A percentile compares a stretch with the other conserved stretches of the same genome.
Evolutionary conservation across 2,888 invertebrate genomes (phyloP).

Genomic region (Stenurella melanura): DNA sequence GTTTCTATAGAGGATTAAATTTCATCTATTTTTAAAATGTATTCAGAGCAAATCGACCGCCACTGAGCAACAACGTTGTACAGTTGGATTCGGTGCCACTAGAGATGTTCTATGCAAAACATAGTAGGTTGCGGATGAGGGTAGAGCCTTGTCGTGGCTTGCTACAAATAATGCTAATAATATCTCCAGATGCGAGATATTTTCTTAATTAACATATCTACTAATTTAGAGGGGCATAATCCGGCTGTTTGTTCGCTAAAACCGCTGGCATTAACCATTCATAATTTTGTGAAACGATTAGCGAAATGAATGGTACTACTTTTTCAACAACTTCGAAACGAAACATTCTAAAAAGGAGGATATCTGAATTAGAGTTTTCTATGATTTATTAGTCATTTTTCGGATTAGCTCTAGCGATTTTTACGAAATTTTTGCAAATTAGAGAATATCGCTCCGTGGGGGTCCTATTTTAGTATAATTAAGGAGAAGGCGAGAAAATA

Average conservation of each 20-base stretch:
- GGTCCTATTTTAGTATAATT: too few relatives aligned
- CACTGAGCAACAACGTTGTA: slow-evolving; percentile 28
- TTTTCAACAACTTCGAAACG: too few relatives aligned
- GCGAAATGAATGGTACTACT: neutral
- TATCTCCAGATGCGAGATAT: slow-evolving; percentile 54
- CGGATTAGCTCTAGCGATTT: too few relatives aligned
- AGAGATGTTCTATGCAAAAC: slow-evolving; percentile 49
- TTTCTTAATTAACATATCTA: slow-evolving; percentile 57
- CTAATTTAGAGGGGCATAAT: slow-evolving; percentile 50
- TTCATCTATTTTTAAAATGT: slow-evolving; percentile 5
- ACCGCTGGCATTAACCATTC: neutral
- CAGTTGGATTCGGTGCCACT: slow-evolving; percentile 45
- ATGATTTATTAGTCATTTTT: too few relatives aligned
- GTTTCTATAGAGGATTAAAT: neutral
- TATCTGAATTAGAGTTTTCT: too few relatives aligned
- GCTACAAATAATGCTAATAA: slow-evolving; percentile 52
- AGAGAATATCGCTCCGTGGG: too few relatives aligned
- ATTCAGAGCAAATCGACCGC: slow-evolving; percentile 15
- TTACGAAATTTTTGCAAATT: too few relatives aligned
- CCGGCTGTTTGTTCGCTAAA: neutral
- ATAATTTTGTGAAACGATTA: neutral
- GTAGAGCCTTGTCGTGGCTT: slow-evolving; percentile 42
- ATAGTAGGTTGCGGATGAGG: slow-evolving; percentile 39
- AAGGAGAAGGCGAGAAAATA: too few relatives aligned
- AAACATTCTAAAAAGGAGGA: too few relatives aligned